Evolutionary conservation across 2,113 vertebrate species (phyloP).

Genomic region (Patagioenas fasciata): DNA sequence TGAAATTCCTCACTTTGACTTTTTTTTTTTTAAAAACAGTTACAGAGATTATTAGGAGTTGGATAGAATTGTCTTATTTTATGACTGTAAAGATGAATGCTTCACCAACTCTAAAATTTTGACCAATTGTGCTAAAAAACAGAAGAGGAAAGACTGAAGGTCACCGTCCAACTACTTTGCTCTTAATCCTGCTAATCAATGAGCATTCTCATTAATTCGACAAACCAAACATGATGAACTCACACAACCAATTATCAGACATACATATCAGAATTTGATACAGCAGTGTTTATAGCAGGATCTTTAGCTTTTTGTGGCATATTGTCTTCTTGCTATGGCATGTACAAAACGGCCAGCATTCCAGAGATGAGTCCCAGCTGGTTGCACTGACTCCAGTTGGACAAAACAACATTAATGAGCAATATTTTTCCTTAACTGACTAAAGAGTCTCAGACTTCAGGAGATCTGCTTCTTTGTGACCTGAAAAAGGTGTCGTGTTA

Average conservation of each 20-base stretch:
- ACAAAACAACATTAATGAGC: neutral
- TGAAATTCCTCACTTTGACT: neutral
- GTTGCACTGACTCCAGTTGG: neutral
- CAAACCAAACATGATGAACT: neutral
- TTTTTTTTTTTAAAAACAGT: neutral
- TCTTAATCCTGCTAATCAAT: neutral
- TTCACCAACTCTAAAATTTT: neutral
- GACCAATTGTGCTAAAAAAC: neutral
- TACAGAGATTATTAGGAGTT: neutral
- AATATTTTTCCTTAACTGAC: neutral
- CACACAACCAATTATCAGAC: neutral
- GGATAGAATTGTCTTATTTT: neutral
- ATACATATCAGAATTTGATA: neutral
- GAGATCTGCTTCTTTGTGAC: neutral
- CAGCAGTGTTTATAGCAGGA: neutral
- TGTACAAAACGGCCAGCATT: neutral
- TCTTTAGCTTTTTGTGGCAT: neutral
- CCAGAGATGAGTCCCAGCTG: neutral
- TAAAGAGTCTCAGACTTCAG: neutral
- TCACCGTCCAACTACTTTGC: neutral
- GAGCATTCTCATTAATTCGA: neutral
- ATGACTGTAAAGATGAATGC: neutral
- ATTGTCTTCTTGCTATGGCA: neutral
- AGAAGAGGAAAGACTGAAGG: neutral
- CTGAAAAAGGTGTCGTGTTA: neutral